Evolutionary conservation across 1,140 invertebrate species (phyloP).

Genomic region (Ectropis grisescens): DNA sequence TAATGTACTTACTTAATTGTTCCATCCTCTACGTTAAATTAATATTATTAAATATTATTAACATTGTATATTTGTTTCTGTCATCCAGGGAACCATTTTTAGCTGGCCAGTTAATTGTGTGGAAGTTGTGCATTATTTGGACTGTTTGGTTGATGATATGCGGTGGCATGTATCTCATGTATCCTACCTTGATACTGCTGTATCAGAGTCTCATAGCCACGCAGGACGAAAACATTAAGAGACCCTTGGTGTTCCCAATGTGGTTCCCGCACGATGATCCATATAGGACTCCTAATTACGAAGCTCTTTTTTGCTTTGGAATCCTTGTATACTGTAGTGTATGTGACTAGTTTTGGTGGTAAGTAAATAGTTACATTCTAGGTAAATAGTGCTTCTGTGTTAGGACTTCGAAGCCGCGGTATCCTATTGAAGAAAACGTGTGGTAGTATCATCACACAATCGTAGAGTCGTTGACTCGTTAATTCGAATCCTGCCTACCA

Average conservation of each 20-base stretch:
- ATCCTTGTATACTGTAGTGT: conserved; percentile 8
- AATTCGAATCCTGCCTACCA: no score
- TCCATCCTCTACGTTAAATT: no score
- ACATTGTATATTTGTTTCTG: no score
- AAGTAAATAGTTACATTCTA: conserved; percentile 8
- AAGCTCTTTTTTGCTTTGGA: conserved; percentile 27
- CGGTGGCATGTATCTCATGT: conserved; percentile 8
- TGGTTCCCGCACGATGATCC: conserved; percentile 36
- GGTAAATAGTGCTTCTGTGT: no score
- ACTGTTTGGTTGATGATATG: conserved; percentile 10
- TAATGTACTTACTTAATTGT: no score
- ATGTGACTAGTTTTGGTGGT: conserved; percentile 28
- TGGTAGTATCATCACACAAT: no score
- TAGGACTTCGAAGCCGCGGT: no score
- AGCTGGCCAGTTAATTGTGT: conserved; percentile 27
- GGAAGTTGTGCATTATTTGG: conserved; percentile 27
- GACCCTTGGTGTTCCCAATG: conserved; percentile 33
- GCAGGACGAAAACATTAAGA: conserved; percentile 19
- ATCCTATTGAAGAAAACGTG: no score
- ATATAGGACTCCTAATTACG: conserved; percentile 36
- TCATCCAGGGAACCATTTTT: conserved; percentile 27
- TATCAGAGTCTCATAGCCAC: conserved; percentile 27
- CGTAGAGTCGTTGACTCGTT: no score
- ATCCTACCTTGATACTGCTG: conserved; percentile 12
- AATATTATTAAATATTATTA: no score